These are phyloP conservation scores for Lasioglossum vierecki DNA, from an alignment of 2,888 invertebrate genomes.

Conservation along the genomic window DNA sequence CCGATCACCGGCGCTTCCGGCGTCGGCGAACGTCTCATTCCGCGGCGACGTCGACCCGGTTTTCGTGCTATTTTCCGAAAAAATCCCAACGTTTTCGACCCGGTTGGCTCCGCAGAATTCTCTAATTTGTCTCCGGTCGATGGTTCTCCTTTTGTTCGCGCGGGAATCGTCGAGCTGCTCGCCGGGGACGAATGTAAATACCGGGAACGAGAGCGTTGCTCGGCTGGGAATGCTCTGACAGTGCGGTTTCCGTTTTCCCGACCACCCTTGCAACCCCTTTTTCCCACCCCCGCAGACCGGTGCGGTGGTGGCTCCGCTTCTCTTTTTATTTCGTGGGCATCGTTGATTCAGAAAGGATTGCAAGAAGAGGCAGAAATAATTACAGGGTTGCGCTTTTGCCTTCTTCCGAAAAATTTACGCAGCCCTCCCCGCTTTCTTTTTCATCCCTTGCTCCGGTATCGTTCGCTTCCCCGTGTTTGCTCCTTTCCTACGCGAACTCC, in stretches of 20 bases:
- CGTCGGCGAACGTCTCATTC: background rate
- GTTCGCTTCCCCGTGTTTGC: background rate
- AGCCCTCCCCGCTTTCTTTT: background rate
- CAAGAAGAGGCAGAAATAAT: constrained; percentile 33
- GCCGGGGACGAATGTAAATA: constrained; percentile 38
- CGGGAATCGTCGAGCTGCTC: constrained; percentile 35
- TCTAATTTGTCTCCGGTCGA: constrained; percentile 27
- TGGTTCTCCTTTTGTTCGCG: constrained; percentile 20
- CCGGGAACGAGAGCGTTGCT: constrained; percentile 26
- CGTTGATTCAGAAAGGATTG: constrained; percentile 36
- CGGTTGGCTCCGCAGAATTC: constrained; percentile 12
- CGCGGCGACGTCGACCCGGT: background rate
- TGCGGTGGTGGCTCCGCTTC: background rate
- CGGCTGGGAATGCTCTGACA: constrained; percentile 23
- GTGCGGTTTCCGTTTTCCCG: constrained; percentile 15
- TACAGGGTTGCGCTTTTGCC: constrained; percentile 9
- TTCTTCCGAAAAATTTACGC: constrained; percentile 30
- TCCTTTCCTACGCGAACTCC: background rate
- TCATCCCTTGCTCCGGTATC: background rate
- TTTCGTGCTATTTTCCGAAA: constrained; percentile 3
- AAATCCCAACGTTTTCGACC: constrained; percentile 16
- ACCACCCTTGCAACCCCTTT: background rate
- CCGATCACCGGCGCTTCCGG: constrained; percentile 12
- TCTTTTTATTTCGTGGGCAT: constrained; percentile 15
- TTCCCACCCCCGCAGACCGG: background rate